Evolutionary conservation across 2,888 invertebrate species (phyloP), one percentile per base, ranked within the genome.

Genomic region (Eucriotettix oculatus): DNA sequence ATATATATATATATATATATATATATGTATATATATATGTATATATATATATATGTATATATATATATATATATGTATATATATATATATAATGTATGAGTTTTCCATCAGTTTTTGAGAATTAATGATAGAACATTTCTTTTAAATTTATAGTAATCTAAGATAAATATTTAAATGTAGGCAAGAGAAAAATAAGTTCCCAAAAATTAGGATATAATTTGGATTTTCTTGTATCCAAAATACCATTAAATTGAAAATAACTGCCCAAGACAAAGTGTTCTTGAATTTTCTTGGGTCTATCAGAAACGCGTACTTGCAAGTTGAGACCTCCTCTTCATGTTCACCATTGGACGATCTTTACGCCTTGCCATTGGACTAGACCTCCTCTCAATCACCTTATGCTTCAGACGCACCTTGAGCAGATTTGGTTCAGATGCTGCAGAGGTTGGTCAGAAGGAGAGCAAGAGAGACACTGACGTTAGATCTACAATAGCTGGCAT

Each of bases 351-450:
- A 67, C 83, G 79, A 70, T 86, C 85, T 74, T 86, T 91, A 67
- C 93, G 84, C 68, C 89, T 82, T 68, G 84, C 77, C 75, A 94
- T 84, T 69, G 95, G 94, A 74, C 93, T 94, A 73, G 91, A 89
- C 74, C 95, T 86, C 67, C 94, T 85, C 77, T 95, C 94, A 80
- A 92, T 88, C 74, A 95, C 94, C 74, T 95, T 90, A 79, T 93
- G 90, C 79, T 91, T 92, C 74, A 91, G 83, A 67, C 90, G 86
- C 77, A 91, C 87, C 82, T 91, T 92, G 79, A 91, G 83, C 78
- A 95, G 84, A 82, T 96, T 95, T 69, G 95, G 94, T 84, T 95
- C 95, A 78, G 95, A 95, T 74, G 94, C 94, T 91, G 82, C 66
- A 57, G 57, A 60, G 61, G 48, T 14, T 14, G 14, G 48, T 48